Evolutionary conservation across 2,888 invertebrate genomes (phyloP).

Genomic region (Drosophila anomelani): DNA sequence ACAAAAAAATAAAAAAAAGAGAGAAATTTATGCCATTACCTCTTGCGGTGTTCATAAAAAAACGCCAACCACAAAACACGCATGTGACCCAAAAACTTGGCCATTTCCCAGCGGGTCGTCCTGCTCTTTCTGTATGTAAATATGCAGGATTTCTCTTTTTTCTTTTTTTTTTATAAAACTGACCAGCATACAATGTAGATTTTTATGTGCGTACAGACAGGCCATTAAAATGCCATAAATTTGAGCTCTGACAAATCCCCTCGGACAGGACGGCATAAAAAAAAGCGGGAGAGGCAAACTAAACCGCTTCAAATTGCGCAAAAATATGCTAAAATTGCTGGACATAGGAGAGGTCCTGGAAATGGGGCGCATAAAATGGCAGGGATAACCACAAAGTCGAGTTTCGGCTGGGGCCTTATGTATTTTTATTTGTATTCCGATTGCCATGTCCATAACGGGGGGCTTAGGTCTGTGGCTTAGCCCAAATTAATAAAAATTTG

Average conservation of each 20-base stretch:
- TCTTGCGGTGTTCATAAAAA: constrained; percentile 43
- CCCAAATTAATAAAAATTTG: constrained; percentile 76
- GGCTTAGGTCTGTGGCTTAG: constrained; percentile 65
- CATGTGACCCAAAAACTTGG: constrained; percentile 39
- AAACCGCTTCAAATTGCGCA: constrained; percentile 74
- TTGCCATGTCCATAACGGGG: constrained; percentile 16
- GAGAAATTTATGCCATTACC: constrained; percentile 43
- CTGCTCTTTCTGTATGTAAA: constrained; percentile 43
- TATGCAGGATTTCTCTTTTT: constrained; percentile 8
- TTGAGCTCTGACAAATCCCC: constrained; percentile 67
- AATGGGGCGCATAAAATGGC: constrained; percentile 32
- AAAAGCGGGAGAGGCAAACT: constrained; percentile 50
- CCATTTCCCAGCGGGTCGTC: constrained; percentile 38
- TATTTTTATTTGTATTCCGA: constrained; percentile 23
- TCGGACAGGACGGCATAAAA: constrained; percentile 16
- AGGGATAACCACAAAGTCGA: constrained; percentile 36
- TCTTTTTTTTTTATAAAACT: constrained; percentile 15
- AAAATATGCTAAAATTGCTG: constrained; percentile 68
- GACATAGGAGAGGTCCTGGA: constrained; percentile 17
- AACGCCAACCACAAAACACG: constrained; percentile 35
- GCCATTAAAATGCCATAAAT: constrained; percentile 77
- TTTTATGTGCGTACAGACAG: constrained; percentile 57
- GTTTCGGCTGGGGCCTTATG: constrained; percentile 14
- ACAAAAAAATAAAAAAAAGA: constrained; percentile 27
- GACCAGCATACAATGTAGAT: constrained; percentile 54